Evolutionary conservation across 2,888 invertebrate species (phyloP).

Genomic region (Anorthoa munda): DNA sequence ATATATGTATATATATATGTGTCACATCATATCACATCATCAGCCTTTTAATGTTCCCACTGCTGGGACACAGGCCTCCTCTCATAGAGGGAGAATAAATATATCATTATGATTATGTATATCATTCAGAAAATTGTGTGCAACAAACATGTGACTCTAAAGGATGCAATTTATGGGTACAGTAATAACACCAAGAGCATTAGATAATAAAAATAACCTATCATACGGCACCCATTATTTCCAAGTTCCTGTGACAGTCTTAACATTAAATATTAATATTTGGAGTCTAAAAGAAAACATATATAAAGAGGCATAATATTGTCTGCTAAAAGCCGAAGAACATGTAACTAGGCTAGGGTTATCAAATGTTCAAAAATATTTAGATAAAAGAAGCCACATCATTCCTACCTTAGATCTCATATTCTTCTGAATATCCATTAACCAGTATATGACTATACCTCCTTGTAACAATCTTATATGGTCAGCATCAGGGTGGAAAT

Average conservation of each 20-base stretch:
- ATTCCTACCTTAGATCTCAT: conserved; percentile 78
- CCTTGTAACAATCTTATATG: conserved; percentile 97
- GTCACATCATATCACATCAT: too few species aligned
- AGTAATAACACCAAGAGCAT: neutral
- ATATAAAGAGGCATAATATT: too few species aligned
- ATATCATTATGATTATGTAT: too few species aligned
- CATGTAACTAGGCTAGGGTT: neutral
- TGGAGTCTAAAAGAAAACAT: neutral
- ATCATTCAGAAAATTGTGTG: neutral
- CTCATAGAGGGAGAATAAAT: too few species aligned
- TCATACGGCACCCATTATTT: neutral
- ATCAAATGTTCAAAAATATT: neutral
- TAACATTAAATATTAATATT: neutral
- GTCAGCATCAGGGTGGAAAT: conserved; percentile 97
- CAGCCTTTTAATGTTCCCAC: too few species aligned
- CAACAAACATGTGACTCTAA: neutral
- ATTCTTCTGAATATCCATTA: conserved; percentile 91
- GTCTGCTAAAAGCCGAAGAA: neutral
- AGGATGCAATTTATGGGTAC: neutral
- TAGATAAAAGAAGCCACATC: neutral
- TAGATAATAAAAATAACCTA: neutral
- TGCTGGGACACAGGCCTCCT: too few species aligned
- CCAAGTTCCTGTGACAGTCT: neutral
- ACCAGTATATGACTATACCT: conserved; percentile 93
- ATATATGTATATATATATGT: too few species aligned